A percentile compares a stretch with the other conserved stretches of the same genome.
Conservation (phyloP, 2,797 vertebrate genomes). For the Triplophysa bombifrons region DNA sequence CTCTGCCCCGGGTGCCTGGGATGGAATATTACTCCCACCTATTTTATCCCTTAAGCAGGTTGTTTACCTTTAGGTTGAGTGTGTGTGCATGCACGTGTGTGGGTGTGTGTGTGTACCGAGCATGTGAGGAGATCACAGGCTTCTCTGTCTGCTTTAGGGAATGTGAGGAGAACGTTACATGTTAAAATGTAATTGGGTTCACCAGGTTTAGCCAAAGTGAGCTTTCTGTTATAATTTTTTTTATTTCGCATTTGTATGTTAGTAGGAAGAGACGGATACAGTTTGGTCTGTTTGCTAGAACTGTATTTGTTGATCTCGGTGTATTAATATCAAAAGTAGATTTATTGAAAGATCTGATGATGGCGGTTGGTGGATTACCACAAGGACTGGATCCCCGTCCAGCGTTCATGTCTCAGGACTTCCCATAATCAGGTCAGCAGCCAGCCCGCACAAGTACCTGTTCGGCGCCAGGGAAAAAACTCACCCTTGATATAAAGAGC, state of each 20-base stretch:
- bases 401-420: conserved; percentile 1
- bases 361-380: not conserved
- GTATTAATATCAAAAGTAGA: not conserved
- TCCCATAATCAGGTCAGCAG: conserved; percentile 3
- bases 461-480: conserved; percentile 4
- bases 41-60: conserved; percentile 2
- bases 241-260: not conserved
- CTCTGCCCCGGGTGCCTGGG: conserved; percentile 44
- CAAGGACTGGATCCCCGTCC: not conserved
- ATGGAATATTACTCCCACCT: conserved; percentile 10
- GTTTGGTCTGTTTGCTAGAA: not conserved
- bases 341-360: conserved; percentile 3
- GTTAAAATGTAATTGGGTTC: conserved; percentile 10
- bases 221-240: not conserved
- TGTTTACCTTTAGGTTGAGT: conserved; percentile 46
- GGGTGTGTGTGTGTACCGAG: conserved; percentile 2
- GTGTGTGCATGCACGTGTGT: not conserved
- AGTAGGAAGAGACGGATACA: not conserved
- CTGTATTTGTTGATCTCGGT: not conserved
- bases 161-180: conserved; percentile 5
- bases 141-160: conserved; percentile 24
- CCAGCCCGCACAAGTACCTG: not conserved
- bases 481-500: conserved; percentile 20
- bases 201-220: conserved; percentile 12
- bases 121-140: conserved; percentile 18